A percentile compares a stretch with the other conserved stretches of the same genome.
Evolutionary conservation across 2,888 invertebrate genomes (phyloP).

Genomic region (Hololepta plana): DNA sequence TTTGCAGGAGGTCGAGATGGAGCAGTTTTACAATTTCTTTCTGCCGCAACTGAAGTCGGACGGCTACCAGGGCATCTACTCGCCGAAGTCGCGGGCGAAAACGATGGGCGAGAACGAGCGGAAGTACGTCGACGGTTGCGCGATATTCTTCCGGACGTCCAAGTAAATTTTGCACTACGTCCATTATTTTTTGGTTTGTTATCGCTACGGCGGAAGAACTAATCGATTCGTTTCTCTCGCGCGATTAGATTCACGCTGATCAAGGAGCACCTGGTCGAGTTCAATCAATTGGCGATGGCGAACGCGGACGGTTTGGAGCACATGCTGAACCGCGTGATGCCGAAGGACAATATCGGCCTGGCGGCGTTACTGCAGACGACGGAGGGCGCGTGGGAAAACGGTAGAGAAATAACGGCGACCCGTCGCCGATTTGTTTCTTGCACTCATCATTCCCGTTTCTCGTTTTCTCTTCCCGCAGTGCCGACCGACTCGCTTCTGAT

Average conservation of each 20-base stretch:
- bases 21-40: slow-evolving; percentile 95
- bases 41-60: slow-evolving; percentile 82
- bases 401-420: no score
- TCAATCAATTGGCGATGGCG: slow-evolving; percentile 96
- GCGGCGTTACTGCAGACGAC: slow-evolving; percentile 91
- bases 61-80: slow-evolving; percentile 91
- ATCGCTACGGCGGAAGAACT: not conserved
- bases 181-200: not conserved
- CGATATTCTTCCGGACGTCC: slow-evolving; percentile 88
- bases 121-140: slow-evolving; percentile 98
- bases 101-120: slow-evolving; percentile 95
- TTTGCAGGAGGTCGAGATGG: slow-evolving; percentile 93
- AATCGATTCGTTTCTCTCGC: not conserved
- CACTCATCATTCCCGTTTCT: slow-evolving; percentile 1
- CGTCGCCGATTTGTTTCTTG: no score
- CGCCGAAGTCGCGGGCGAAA: slow-evolving; percentile 94
- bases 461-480: slow-evolving; percentile 13
- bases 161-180: slow-evolving; percentile 43
- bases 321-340: slow-evolving; percentile 97
- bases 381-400: slow-evolving; percentile 84
- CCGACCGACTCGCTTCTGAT: slow-evolving; percentile 59
- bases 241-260: slow-evolving; percentile 69
- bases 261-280: slow-evolving; percentile 93
- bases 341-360: slow-evolving; percentile 96
- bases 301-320: slow-evolving; percentile 96